A percentile compares a stretch with the other conserved stretches of the same genome.
Evolutionary conservation across 2,797 vertebrate species (phyloP).

Genomic region (Sebastolobus altivelis): DNA sequence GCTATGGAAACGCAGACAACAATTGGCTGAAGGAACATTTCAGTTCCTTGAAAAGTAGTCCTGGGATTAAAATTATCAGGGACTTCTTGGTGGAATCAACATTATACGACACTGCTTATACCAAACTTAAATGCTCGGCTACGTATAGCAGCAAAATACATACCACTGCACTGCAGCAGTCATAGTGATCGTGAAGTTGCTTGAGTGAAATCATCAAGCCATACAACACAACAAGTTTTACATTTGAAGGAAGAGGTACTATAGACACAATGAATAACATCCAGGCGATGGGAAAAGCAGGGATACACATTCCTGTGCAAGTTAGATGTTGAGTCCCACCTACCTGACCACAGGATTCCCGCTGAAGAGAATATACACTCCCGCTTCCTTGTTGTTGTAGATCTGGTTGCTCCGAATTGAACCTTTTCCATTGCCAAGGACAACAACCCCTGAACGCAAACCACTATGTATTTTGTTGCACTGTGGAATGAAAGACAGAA

Average conservation of each 20-base stretch:
- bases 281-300: neutral
- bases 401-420: conserved; percentile 94
- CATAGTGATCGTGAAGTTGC: too few relatives aligned
- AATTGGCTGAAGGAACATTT: neutral
- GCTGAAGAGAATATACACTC: conserved; percentile 94
- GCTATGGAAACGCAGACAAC: neutral
- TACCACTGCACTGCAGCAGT: neutral
- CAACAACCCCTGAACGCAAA: conserved; percentile 92
- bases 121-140: neutral
- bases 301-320: neutral
- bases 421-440: conserved; percentile 93
- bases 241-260: neutral
- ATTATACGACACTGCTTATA: neutral
- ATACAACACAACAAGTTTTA: neutral
- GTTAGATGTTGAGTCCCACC: conserved; percentile 25
- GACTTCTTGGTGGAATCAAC: neutral
- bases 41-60: neutral
- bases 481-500: conserved; percentile 73
- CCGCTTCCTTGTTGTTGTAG: conserved; percentile 96
- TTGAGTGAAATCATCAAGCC: neutral
- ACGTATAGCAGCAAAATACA: neutral
- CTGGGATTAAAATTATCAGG: neutral
- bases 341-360: conserved; percentile 94
- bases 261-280: neutral
- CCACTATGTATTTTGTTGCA: conserved; percentile 96